phyloP scores from a whole-genome alignment of 2,113 vertebrate genomes.

The Stigmatopora nigra region DNA sequence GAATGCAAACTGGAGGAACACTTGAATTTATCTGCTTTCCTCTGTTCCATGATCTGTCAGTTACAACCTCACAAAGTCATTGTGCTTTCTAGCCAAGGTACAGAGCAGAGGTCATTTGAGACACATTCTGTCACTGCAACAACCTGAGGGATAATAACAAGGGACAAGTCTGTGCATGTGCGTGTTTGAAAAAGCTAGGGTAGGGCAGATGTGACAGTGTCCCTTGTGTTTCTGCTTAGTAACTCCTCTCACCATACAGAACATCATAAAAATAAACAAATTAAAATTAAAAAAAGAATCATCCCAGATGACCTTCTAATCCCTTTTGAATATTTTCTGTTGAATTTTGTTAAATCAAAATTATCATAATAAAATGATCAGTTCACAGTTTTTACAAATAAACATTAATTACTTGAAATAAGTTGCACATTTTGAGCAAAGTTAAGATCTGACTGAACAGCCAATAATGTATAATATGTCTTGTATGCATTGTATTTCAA shows the following conservation, averaged over 20 bases:
- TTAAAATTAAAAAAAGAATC: too few species aligned
- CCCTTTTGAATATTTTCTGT: neutral
- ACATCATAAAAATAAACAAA: constrained; percentile 2
- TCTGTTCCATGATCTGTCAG: neutral
- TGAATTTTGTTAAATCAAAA: neutral
- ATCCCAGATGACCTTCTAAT: too few species aligned
- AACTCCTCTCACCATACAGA: constrained; percentile 28
- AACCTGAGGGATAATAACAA: constrained; percentile 24
- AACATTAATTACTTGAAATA: too few species aligned
- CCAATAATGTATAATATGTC: neutral
- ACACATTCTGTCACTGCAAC: constrained; percentile 31
- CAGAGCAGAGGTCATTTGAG: constrained; percentile 53
- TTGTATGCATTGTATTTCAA: neutral
- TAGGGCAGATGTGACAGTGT: constrained; percentile 27
- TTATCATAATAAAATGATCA: neutral
- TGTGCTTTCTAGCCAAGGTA: constrained; percentile 1
- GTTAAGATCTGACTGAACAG: neutral
- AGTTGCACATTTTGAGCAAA: neutral
- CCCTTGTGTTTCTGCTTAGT: constrained; percentile 37
- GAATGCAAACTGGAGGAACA: constrained; percentile 30
- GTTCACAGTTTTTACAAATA: too few species aligned
- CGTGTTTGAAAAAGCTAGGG: constrained; percentile 17
- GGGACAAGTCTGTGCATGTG: constrained; percentile 21
- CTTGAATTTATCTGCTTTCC: constrained; percentile 1
- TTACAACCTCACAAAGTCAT: neutral